These are phyloP conservation scores for Thomomys bottae DNA, from an alignment of 2,113 vertebrate species.

Conservation along the genomic window DNA sequence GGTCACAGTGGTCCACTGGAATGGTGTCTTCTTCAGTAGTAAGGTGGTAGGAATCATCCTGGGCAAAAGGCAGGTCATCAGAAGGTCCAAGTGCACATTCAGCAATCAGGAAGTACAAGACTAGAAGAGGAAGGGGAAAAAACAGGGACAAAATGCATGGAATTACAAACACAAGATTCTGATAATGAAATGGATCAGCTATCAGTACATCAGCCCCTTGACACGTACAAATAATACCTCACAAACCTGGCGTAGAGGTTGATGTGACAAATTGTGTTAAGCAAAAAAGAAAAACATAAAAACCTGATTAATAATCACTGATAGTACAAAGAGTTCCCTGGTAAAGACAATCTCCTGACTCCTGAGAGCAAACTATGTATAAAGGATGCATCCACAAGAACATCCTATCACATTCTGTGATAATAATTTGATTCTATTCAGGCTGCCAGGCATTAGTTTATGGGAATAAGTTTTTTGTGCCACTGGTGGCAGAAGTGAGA, in stretches of 20 bases:
- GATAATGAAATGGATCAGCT: neutral
- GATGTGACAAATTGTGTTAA: neutral
- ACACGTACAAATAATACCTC: neutral
- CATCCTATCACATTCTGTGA: too few species aligned
- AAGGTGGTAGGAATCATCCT: conserved; percentile 64
- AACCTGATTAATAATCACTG: neutral
- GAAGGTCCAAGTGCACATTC: conserved; percentile 69
- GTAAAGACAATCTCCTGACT: conserved; percentile 1
- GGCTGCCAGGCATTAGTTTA: neutral
- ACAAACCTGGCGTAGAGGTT: neutral
- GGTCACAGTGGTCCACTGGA: conserved; percentile 74
- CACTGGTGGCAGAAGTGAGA: neutral
- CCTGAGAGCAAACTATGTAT: conserved; percentile 36
- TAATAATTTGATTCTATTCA: conserved; percentile 19
- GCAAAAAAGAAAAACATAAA: neutral
- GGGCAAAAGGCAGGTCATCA: conserved; percentile 66
- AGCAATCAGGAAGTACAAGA: conserved; percentile 72
- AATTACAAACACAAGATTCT: conserved; percentile 52
- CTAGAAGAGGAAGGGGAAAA: conserved; percentile 69
- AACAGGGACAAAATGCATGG: conserved; percentile 56
- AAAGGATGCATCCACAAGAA: neutral
- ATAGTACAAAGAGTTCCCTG: neutral
- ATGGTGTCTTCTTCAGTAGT: conserved; percentile 77
- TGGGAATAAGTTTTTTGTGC: neutral
- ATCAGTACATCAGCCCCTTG: neutral